Conservation (phyloP, 1,140 invertebrate genomes). For the Drosophila sturtevanti region DNA sequence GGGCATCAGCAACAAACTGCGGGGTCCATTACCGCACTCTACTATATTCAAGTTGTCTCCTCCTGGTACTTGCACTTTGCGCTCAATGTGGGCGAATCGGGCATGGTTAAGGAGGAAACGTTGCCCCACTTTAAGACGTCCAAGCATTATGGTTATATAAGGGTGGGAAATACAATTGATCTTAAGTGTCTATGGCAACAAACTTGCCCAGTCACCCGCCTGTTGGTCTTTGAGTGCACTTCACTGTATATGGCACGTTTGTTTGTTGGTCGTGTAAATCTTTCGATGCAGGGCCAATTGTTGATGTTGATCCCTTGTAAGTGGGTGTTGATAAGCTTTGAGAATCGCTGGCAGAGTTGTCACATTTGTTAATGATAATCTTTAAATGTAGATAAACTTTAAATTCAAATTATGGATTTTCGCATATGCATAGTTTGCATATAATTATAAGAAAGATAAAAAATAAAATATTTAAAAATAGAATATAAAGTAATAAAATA, state of each 20-base stretch:
- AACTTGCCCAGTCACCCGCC: background rate
- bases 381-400: background rate
- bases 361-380: background rate
- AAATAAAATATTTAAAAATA: too few species aligned
- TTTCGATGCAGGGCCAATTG: background rate
- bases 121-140: conserved; percentile 8
- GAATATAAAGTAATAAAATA: too few species aligned
- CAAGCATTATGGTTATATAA: conserved; percentile 10
- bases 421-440: background rate
- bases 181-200: background rate
- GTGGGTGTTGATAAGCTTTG: background rate
- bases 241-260: background rate
- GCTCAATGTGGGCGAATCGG: conserved; percentile 74
- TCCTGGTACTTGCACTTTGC: conserved; percentile 85
- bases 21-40: conserved; percentile 87
- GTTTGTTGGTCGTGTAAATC: background rate
- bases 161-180: background rate
- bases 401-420: background rate
- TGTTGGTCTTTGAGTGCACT: background rate
- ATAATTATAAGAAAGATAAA: background rate
- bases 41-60: conserved; percentile 87
- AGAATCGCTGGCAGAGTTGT: background rate
- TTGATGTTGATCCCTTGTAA: conserved; percentile 3
- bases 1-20: conserved; percentile 89
- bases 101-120: conserved; percentile 10